These are phyloP conservation scores for Nasonia oneida DNA, from an alignment of 2,888 invertebrate species.

Conservation along the genomic window DNA sequence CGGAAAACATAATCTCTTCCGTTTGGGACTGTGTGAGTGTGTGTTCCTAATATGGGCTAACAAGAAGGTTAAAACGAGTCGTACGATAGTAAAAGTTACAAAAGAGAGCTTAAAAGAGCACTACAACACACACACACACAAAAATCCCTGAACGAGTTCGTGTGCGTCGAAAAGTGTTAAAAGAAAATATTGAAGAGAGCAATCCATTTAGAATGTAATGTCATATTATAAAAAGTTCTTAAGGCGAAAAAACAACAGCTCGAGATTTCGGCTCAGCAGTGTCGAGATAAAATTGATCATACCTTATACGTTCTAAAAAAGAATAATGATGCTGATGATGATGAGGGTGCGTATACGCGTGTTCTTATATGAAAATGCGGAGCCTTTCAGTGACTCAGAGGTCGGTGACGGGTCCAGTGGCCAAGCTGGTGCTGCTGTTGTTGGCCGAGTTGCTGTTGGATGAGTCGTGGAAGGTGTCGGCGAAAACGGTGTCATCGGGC, in stretches of 20 bases:
- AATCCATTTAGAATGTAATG: not conserved
- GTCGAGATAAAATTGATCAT: not conserved
- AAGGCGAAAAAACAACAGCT: not conserved
- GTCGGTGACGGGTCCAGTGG: conserved; percentile 73
- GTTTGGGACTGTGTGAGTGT: not conserved
- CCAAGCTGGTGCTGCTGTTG: conserved; percentile 44
- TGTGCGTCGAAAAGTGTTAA: not conserved
- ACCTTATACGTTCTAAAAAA: not conserved
- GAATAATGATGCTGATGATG: not conserved
- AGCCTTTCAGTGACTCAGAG: conserved; percentile 63
- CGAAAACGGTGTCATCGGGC: conserved; percentile 32
- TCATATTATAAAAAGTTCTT: not conserved
- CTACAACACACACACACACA: not conserved
- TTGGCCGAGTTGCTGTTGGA: conserved; percentile 25
- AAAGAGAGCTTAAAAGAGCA: not conserved
- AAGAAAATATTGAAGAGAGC: not conserved
- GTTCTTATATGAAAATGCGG: not conserved
- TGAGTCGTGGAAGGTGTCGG: conserved; percentile 43
- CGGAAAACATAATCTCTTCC: not conserved
- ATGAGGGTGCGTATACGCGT: not conserved
- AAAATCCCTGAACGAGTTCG: not conserved
- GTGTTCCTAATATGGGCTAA: not conserved
- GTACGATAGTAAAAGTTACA: conserved; percentile 39
- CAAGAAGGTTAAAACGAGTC: conserved; percentile 14
- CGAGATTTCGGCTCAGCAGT: not conserved